Base-by-base conservation (phyloP, 2,797 vertebrate species). In the Notolabrus celidotus region DNA sequence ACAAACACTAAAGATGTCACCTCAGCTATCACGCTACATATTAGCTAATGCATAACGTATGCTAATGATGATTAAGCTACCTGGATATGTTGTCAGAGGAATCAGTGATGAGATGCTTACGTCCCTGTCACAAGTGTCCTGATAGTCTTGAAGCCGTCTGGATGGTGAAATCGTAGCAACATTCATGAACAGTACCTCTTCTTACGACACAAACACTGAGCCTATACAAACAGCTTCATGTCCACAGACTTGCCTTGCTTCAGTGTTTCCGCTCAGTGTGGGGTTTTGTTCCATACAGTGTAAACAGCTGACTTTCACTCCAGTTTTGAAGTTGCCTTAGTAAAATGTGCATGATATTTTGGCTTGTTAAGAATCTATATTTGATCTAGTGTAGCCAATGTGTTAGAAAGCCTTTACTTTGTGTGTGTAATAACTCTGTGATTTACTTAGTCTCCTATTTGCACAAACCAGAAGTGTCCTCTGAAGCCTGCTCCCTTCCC, bases 381-480 rank as follows among this genome's bases (percentile, higher is more conserved):
- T 74, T 85, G 78, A 78, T 81, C 77, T 83, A 50, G 82, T 83
- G 81, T 82, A 74, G 80, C 81, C 61, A 49, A 29, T 41, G 76
- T 85, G 71, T 82, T 85, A 60, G 71, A 61, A 82, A 58, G 64
- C 64, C 36, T 80, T 80, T 74, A 54, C 76, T 84, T 77, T 78
- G 71, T 86, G 77, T 83, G 36, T 86, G 76, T 85, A 79, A 88
- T 82, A 84, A 85, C 66, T 74, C 52, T 59, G 51, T 76, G 66
- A 86, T 57, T 65, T 79, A 80, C 56, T 73, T 77, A 72, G 81
- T 90, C 60, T 87, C 81, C 77, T 85, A 77, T 86, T 90, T 89
- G 88, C 89, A 91, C 90, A 91, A 89, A 88, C 87, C 88, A 76
- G 59, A 91, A 89, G 88, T 91, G 89, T 92, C 89, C 88, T 92